phyloP scores from a whole-genome alignment of 1,140 invertebrate species.

The Orius laevigatus region DNA sequence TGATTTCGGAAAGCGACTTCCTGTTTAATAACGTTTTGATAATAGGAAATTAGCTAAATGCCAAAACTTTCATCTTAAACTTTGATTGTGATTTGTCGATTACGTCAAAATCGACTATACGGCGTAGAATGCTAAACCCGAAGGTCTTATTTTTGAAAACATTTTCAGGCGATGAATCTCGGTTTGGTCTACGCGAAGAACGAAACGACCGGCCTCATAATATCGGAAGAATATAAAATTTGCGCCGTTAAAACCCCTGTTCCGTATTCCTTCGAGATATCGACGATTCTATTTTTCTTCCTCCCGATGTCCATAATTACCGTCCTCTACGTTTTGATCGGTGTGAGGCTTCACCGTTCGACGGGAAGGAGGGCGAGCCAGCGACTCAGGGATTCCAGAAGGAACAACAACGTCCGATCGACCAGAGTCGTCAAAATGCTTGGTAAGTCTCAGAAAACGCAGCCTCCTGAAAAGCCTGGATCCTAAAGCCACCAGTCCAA shows the following conservation, averaged over 20 bases:
- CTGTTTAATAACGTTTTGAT: neutral
- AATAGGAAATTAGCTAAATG: neutral
- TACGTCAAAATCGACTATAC: too few species aligned
- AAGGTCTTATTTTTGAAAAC: too few species aligned
- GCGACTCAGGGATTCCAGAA: slow-evolving; percentile 9
- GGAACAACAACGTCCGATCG: slow-evolving; percentile 8
- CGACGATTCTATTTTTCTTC: slow-evolving; percentile 69
- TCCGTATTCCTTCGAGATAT: slow-evolving; percentile 63
- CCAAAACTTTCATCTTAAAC: neutral
- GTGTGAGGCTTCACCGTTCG: slow-evolving; percentile 47
- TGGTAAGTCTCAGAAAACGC: slow-evolving; percentile 15
- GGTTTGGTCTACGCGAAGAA: slow-evolving; percentile 40
- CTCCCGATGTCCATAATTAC: slow-evolving; percentile 75
- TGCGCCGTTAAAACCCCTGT: slow-evolving; percentile 20
- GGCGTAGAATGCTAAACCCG: too few species aligned
- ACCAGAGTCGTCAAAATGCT: slow-evolving; percentile 20
- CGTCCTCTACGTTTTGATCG: slow-evolving; percentile 68
- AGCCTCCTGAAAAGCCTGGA: too few species aligned
- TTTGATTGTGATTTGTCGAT: neutral
- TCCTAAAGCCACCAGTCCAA: too few species aligned
- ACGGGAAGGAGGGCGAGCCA: neutral
- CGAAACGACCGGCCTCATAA: slow-evolving; percentile 21
- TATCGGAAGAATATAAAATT: slow-evolving; percentile 28
- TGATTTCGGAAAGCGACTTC: neutral
- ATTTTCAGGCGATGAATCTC: slow-evolving; percentile 48